Conservation (phyloP, 1,140 invertebrate genomes). For the Polypedilum vanderplanki region DNA sequence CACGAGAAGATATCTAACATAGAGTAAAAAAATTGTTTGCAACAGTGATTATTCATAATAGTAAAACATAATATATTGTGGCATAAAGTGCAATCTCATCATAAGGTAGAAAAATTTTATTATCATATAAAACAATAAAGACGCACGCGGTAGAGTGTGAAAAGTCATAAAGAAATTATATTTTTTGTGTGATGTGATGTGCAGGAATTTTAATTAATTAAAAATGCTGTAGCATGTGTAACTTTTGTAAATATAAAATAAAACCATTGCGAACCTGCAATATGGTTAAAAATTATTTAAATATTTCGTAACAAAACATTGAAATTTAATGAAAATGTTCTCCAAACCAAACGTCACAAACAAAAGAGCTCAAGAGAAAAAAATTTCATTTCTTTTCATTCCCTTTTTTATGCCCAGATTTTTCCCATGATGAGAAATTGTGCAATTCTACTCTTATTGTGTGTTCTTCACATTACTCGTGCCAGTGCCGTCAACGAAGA, state of each 20-base stretch:
- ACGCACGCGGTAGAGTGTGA: no score
- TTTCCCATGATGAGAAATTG: slow-evolving; percentile 16
- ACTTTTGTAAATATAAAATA: neutral
- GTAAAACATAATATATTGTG: neutral
- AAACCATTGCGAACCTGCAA: neutral
- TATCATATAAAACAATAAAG: no score
- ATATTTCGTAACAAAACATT: neutral
- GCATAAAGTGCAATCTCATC: slow-evolving; percentile 26
- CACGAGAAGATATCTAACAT: neutral
- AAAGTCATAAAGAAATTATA: no score
- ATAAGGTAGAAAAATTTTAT: neutral
- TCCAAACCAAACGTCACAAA: neutral
- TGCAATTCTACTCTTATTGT: neutral
- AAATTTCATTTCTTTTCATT: neutral
- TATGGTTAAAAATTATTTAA: neutral
- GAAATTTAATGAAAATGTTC: slow-evolving; percentile 2
- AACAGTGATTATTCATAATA: neutral
- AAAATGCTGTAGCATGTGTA: neutral
- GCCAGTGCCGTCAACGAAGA: neutral
- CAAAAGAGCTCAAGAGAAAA: neutral
- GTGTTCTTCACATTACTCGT: neutral
- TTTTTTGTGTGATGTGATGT: no score
- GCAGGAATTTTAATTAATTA: neutral
- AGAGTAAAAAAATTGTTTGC: neutral
- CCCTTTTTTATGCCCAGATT: neutral